Conservation (phyloP, 2,797 vertebrate genomes). For the Onychomys torridus region DNA sequence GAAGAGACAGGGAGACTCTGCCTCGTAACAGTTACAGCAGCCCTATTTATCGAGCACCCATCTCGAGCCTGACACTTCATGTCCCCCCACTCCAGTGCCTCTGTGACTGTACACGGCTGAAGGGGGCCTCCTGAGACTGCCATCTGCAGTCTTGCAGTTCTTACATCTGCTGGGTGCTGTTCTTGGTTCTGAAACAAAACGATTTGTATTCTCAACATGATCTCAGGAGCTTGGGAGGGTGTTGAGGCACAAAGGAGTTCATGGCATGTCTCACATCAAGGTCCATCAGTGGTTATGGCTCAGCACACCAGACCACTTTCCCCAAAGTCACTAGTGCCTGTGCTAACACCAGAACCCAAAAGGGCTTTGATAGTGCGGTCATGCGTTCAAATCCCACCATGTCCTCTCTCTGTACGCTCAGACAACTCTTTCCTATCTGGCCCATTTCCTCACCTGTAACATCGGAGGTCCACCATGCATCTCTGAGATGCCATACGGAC, state of each 20-base stretch:
- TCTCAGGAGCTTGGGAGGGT: background rate
- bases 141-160: background rate
- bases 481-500: background rate
- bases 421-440: background rate
- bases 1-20: slow-evolving; percentile 5
- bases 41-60: slow-evolving; percentile 30
- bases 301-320: background rate
- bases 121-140: background rate
- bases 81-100: slow-evolving; percentile 5
- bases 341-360: background rate
- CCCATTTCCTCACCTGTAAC: background rate
- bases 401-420: background rate
- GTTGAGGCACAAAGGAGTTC: background rate
- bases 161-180: background rate
- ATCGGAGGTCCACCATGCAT: background rate
- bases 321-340: background rate
- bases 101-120: background rate
- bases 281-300: background rate
- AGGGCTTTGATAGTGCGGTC: background rate
- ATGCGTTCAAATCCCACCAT: background rate
- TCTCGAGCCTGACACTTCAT: background rate
- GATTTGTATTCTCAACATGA: slow-evolving; percentile 35
- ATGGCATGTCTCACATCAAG: background rate
- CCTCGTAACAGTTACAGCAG: slow-evolving; percentile 22
- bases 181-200: slow-evolving; percentile 49